Evolutionary conservation across 2,888 invertebrate species (phyloP).

Genomic region (Pristionchus mayeri): DNA sequence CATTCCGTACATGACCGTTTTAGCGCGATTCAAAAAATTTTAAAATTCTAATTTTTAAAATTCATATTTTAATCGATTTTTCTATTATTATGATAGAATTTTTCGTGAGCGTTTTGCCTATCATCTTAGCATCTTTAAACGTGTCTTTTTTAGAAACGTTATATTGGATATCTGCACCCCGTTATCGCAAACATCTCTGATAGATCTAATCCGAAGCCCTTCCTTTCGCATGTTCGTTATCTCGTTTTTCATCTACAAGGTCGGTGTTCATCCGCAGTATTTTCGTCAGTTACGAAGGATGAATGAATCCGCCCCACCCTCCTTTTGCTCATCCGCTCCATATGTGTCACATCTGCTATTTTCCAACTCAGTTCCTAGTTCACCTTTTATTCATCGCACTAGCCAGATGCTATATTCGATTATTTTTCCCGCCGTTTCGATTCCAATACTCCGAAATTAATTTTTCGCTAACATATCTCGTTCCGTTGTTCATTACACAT

Average conservation of each 20-base stretch:
- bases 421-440: conserved; percentile 5
- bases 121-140: too few relatives aligned
- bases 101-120: too few relatives aligned
- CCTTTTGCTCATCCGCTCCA: neutral
- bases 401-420: too few relatives aligned
- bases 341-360: conserved; percentile 45
- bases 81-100: too few relatives aligned
- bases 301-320: neutral
- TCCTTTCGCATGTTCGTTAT: conserved; percentile 12
- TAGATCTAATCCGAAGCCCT: neutral
- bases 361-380: neutral
- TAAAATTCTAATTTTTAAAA: neutral
- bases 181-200: conserved; percentile 23
- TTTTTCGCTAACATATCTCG: too few relatives aligned
- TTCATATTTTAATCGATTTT: too few relatives aligned
- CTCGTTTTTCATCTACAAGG: conserved; percentile 23
- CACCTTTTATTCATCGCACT: conserved; percentile 13
- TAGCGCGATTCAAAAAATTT: too few relatives aligned
- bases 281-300: conserved; percentile 10
- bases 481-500: neutral
- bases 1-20: neutral
- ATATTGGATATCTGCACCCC: too few relatives aligned
- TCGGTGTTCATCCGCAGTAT: neutral
- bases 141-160: too few relatives aligned
- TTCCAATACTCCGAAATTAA: too few relatives aligned